phyloP scores from a whole-genome alignment of 2,113 vertebrate species.

The Hemiprocne comata region DNA sequence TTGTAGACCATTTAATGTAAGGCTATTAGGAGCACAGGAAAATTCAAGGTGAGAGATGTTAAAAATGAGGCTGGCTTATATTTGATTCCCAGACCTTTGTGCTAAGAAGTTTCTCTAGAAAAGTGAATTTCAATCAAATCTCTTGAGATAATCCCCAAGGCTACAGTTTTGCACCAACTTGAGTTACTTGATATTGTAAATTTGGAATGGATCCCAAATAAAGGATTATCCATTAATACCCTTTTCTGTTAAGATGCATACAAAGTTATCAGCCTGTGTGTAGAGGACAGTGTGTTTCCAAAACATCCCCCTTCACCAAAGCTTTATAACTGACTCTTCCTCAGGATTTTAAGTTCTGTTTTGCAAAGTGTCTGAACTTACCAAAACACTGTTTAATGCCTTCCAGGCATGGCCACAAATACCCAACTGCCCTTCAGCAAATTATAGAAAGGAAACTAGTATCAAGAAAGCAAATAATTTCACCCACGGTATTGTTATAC shows the following conservation, averaged over 20 bases:
- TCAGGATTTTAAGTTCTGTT: neutral
- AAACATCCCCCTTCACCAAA: neutral
- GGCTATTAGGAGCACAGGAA: neutral
- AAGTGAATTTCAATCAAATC: slow-evolving; percentile 42
- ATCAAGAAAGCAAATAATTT: neutral
- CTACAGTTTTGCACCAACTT: neutral
- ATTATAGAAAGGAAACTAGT: neutral
- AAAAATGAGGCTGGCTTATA: neutral
- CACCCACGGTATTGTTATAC: neutral
- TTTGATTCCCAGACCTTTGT: neutral
- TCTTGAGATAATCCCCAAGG: slow-evolving; percentile 40
- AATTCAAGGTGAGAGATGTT: slow-evolving; percentile 3
- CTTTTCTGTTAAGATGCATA: neutral
- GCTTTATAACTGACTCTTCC: neutral
- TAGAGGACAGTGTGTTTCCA: neutral
- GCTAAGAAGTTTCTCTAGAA: slow-evolving; percentile 8
- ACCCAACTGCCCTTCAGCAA: neutral
- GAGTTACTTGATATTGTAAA: neutral
- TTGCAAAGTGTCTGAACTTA: neutral
- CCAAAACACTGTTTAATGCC: neutral
- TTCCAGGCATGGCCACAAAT: neutral
- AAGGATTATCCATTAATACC: slow-evolving; percentile 21
- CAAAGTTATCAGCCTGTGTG: neutral
- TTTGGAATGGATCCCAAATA: slow-evolving; percentile 49
- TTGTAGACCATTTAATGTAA: neutral